These are phyloP conservation scores for Scartelaos histophorus DNA, from an alignment of 2,113 vertebrate species.

Conservation along the genomic window DNA sequence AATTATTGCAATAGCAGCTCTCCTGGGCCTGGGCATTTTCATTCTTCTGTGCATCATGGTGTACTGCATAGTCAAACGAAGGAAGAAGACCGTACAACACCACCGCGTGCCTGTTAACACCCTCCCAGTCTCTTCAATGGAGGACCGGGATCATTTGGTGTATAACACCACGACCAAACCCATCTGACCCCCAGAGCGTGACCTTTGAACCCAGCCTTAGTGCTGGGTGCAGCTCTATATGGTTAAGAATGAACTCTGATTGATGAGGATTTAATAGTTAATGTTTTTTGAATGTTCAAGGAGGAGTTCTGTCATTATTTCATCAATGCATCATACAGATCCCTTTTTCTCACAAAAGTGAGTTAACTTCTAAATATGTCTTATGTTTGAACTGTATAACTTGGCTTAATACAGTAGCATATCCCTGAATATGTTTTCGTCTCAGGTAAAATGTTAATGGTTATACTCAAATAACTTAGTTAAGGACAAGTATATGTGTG, in stretches of 20 bases:
- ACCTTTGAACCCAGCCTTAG: conserved; percentile 2
- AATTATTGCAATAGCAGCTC: conserved; percentile 70
- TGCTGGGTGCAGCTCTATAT: neutral
- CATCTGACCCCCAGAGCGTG: conserved; percentile 76
- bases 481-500: neutral
- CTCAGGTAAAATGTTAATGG: conserved; percentile 33
- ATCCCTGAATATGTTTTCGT: conserved; percentile 19
- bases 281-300: conserved; percentile 4
- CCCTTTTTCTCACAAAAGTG: conserved; percentile 10
- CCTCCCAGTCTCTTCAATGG: conserved; percentile 72
- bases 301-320: conserved; percentile 10
- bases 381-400: conserved; percentile 25
- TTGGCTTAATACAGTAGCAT: conserved; percentile 13
- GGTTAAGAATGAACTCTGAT: conserved; percentile 21
- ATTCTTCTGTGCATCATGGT: conserved; percentile 78
- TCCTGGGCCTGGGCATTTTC: conserved; percentile 81
- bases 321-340: neutral
- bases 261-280: conserved; percentile 19
- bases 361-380: conserved; percentile 12
- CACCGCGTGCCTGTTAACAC: conserved; percentile 78
- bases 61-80: conserved; percentile 84
- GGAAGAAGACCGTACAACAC: conserved; percentile 62
- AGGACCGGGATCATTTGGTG: conserved; percentile 86
- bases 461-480: neutral
- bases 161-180: conserved; percentile 90